Percentiles rank a stretch among this genome's conserved stretches.
These are phyloP conservation scores for Gallinago nigripennis DNA, from an alignment of 2,797 vertebrate genomes.

Conservation along the genomic window DNA sequence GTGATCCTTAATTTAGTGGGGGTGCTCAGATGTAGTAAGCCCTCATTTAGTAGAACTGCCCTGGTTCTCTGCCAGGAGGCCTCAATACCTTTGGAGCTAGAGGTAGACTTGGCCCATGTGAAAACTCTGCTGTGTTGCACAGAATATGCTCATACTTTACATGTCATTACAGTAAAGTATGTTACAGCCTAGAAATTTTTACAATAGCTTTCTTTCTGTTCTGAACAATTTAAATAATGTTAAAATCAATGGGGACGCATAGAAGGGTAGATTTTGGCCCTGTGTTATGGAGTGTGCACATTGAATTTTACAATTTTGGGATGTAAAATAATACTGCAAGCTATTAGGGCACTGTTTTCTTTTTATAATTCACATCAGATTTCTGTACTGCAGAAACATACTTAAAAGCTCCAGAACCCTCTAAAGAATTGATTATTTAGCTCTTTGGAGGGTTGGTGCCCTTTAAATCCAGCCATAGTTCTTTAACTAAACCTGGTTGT, in stretches of 20 bases:
- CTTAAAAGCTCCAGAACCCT: background rate
- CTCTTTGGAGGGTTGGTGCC: background rate
- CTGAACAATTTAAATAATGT: background rate
- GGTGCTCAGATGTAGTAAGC: background rate
- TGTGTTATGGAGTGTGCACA: too few species aligned
- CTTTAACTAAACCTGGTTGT: background rate
- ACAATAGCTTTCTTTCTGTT: background rate
- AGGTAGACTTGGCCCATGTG: background rate
- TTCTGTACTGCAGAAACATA: background rate
- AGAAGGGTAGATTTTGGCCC: background rate
- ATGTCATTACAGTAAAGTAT: background rate
- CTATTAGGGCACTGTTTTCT: background rate
- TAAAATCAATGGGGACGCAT: background rate
- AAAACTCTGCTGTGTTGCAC: background rate
- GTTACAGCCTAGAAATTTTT: background rate
- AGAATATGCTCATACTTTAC: background rate
- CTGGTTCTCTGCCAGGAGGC: background rate
- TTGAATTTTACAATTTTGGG: background rate
- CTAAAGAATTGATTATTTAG: constrained; percentile 5
- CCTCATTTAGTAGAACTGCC: background rate
- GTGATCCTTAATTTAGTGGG: background rate
- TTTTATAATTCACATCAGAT: background rate
- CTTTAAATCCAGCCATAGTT: constrained; percentile 17
- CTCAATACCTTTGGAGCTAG: background rate
- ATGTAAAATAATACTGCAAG: background rate